Evolutionary conservation across 2,113 vertebrate genomes (phyloP), one percentile per base, ranked within the genome.

Genomic region (Lucifuga dentata): DNA sequence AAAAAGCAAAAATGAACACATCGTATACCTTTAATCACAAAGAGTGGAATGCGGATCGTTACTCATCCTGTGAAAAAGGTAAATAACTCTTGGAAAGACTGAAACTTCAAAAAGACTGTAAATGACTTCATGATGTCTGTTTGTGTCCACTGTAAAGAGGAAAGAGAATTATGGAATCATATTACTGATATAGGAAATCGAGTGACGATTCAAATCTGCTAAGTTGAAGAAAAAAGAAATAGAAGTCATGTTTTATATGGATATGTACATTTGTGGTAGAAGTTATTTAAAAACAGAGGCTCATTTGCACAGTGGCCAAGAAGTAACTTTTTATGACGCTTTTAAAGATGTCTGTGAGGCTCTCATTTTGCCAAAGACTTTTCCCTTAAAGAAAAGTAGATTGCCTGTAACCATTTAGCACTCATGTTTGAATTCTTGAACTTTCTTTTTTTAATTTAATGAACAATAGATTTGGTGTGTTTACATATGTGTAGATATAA

Each of bases 11-110:
- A 80, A 75, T 36, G 87, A 90, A 11, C 84, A 80, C 46, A 65
- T 86, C 7, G 74, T 87, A 3, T 90, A 85, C 74, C 57, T 92
- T 39, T 93, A 73, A 40, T 26, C 8, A 2, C 23, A 23, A n/a
- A n/a, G 26, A 13, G 53, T 17, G 65, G 44, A 57, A 23, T 15
- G 2, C 1, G 52, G 48, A 53, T 5, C 7, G 32, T 2, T 33
- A 44, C 57, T 16, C 0, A 5, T 21, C 3, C 29, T 5, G 13
- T 26, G 39, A 3, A 32, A 16, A 59, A 21, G 55, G 55, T 36
- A 8, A 3, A n/a, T n/a, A 9, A 29, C 35, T 15, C 20, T 8
- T 16, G 50, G 41, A 67, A 17, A 41, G 23, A 24, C 40, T 13
- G 66, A 61, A 63, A 15, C 41, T 2, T 19, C 59, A 26, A 15